phyloP scores from a whole-genome alignment of 2,888 invertebrate species.

The Drosophila nr. perissopoda region DNA sequence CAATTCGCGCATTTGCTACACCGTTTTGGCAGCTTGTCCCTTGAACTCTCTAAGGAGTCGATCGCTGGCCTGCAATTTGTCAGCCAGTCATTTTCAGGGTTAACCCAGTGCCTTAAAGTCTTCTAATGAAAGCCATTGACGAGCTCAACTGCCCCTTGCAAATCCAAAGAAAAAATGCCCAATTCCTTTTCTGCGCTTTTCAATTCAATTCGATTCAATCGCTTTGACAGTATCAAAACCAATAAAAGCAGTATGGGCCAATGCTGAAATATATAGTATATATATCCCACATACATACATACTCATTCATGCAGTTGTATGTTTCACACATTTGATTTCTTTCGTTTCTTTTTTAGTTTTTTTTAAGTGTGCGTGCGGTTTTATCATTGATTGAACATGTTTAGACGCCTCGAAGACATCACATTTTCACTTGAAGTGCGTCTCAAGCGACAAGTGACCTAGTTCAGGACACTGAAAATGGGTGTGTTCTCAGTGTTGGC shows the following conservation, averaged over 20 bases:
- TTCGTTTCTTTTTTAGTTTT: constrained; percentile 1
- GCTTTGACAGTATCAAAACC: constrained; percentile 56
- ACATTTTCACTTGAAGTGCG: constrained; percentile 74
- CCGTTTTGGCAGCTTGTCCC: constrained; percentile 41
- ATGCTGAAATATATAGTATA: constrained; percentile 28
- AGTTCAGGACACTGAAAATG: constrained; percentile 16
- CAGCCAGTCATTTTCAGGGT: constrained; percentile 61
- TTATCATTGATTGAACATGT: constrained; percentile 74
- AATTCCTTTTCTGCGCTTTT: constrained; percentile 47
- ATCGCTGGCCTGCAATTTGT: constrained; percentile 62
- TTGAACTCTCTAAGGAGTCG: constrained; percentile 39
- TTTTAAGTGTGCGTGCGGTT: constrained; percentile 56
- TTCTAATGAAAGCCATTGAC: constrained; percentile 72
- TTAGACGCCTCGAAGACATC: constrained; percentile 63
- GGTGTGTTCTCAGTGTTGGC: constrained; percentile 1
- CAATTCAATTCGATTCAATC: constrained; percentile 74
- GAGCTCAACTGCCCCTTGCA: constrained; percentile 47
- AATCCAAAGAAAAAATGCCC: constrained; percentile 43
- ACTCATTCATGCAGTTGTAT: constrained; percentile 13
- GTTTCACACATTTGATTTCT: constrained; percentile 24
- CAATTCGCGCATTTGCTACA: constrained; percentile 48
- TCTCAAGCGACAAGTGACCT: constrained; percentile 51
- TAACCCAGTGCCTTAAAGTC: constrained; percentile 53
- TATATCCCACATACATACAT: constrained; percentile 15
- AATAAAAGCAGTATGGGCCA: constrained; percentile 48